phyloP scores from a whole-genome alignment of 2,113 vertebrate genomes.

The Noctilio leporinus region DNA sequence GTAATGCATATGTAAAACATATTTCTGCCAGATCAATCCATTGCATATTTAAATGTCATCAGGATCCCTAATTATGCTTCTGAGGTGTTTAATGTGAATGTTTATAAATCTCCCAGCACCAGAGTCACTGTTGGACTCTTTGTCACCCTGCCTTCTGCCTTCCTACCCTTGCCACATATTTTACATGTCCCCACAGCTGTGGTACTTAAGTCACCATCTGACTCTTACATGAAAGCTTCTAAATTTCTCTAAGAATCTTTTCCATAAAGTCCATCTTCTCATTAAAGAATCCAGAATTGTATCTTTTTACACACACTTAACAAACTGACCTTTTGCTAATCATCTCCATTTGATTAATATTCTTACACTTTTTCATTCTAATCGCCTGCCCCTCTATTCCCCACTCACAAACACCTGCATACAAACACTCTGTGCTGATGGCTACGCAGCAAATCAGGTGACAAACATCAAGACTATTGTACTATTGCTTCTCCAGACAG shows the following conservation, averaged over 20 bases:
- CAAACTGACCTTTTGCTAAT: neutral
- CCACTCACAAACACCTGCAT: neutral
- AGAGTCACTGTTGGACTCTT: neutral
- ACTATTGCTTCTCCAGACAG: neutral
- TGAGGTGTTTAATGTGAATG: neutral
- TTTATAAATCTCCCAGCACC: neutral
- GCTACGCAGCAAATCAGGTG: neutral
- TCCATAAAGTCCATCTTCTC: neutral
- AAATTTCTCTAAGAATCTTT: neutral
- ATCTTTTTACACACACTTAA: neutral
- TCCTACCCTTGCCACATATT: neutral
- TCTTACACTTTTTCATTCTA: neutral
- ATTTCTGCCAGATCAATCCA: neutral
- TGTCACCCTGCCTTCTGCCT: neutral
- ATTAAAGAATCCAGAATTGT: neutral
- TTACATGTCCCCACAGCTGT: neutral
- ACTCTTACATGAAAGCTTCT: neutral
- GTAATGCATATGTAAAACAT: constrained; percentile 34
- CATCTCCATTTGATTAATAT: constrained; percentile 4
- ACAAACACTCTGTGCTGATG: neutral
- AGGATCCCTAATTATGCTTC: neutral
- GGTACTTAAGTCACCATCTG: neutral
- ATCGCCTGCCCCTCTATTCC: neutral
- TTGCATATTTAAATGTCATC: neutral
- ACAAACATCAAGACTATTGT: neutral